A percentile compares a stretch with the other conserved stretches of the same genome.
Conservation (phyloP, 2,888 invertebrate genomes). For the Autographa pulchrina region DNA sequence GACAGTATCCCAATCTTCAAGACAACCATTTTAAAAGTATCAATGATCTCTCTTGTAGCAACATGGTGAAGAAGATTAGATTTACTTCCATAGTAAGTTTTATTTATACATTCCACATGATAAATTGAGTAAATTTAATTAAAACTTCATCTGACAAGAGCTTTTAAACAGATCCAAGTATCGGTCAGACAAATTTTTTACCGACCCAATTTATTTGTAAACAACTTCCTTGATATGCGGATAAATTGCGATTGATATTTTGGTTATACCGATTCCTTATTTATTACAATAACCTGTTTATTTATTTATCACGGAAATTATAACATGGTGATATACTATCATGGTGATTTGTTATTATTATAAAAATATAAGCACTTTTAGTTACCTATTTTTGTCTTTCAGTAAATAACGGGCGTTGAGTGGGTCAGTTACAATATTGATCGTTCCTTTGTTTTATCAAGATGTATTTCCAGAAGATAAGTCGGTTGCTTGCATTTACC, state of each 20-base stretch:
- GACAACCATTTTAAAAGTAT: no score
- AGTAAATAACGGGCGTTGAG: background rate
- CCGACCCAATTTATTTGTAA: background rate
- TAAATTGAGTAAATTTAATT: background rate
- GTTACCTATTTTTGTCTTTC: background rate
- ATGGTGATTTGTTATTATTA: conserved; percentile 12
- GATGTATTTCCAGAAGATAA: conserved; percentile 11
- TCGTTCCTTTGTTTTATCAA: conserved; percentile 6
- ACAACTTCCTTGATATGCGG: background rate
- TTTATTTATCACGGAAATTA: conserved; percentile 18
- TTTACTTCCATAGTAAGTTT: background rate
- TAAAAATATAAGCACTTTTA: background rate
- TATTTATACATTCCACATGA: no score
- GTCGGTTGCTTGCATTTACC: background rate
- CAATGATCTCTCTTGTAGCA: background rate
- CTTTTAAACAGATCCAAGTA: background rate
- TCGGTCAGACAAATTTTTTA: background rate
- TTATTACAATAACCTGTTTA: conserved; percentile 31
- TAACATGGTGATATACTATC: background rate
- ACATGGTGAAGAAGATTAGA: background rate
- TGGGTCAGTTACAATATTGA: conserved; percentile 18
- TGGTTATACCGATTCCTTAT: conserved; percentile 9
- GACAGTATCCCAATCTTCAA: no score
- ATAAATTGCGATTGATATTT: background rate
- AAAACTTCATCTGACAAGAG: background rate